Evolutionary conservation across 1,140 invertebrate genomes (phyloP), one percentile per base, ranked within the genome.

Genomic region (Physella acuta): DNA sequence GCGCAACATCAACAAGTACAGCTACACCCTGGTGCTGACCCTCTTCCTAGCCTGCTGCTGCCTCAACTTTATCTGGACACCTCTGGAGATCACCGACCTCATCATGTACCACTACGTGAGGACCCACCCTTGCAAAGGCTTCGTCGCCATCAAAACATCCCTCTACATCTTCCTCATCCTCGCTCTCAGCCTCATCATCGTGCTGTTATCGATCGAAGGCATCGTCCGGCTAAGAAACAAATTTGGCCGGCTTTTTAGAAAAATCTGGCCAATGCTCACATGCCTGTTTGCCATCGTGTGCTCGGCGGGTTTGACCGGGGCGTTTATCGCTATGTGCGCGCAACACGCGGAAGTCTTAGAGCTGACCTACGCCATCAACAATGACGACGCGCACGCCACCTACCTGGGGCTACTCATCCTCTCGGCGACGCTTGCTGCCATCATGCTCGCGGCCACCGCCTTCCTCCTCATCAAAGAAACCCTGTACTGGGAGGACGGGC

Each of bases 71-170:
- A 49, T 80, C 16, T 82, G 78, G 76, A 75, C 70, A 53, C 79
- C 81, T n/a, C 56, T 79, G 61, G 79, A 82, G 64, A 73, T 82
- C 8, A 59, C 66, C 34, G 73, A 74, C 58, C 74, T 82, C 4
- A 65, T 79, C 26, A 53, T 71, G 31, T 76, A 76, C 68, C 76
- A 78, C 36, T 70, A 77, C 71, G 63, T 60, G 3, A 53, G 73
- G 24, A 16, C 31, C 17, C 67, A 74, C 37, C 66, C 68, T 0
- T 51, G 34, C 26, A 53, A 58, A 17, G 68, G 72, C 68, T 72
- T 77, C 60, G 76, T 75, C 16, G 75, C 73, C 37, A 70, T 72
- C 33, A 75, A 72, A 49, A 71, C 75, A 30, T 71, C 75, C 53
- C 14, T 79, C 16, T 81, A 79, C 70, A 49, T 81, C 52, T 76